Evolutionary conservation across 37 sponge, comb jelly and placozoan genomes (phyloP), one percentile per base, ranked within the genome.

Genomic region (Halisarca cf. caerulea): DNA sequence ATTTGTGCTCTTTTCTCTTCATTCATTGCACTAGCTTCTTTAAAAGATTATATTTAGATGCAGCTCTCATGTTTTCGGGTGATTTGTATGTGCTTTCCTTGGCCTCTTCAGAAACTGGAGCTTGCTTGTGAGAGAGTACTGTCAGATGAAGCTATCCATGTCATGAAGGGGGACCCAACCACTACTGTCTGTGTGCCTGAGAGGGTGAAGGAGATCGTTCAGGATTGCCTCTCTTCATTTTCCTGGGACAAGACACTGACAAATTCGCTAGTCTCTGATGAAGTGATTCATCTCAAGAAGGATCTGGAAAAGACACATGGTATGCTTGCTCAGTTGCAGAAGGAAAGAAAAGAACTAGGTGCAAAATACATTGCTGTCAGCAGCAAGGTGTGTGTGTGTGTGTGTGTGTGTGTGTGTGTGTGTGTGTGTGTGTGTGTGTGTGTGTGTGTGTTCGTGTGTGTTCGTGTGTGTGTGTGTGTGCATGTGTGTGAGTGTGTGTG

Each of bases 301-400:
- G 93, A 92, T 55, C 80, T 92, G 57, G 60, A 86, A 61, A 55
- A 60, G 34, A 62, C 86, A 4, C 58, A 89, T 23, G 59, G 43
- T 18, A 58, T 82, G 0, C 72, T 92, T 37, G 34, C n/a, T 15
- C 55, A 85, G 39, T 78, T 86, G 0, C 82, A 79, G 58, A 80
- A 53, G 33, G 84, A 86, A 43, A 61, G 80, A 54, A 27, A 82
- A 39, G 83, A 85, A 9, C 70, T 92, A 17, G 81, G 87, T 28
- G 38, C 51, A 20, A 89, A 89, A 28, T 86, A 89, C 81, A 45
- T 89, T n/a, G 83, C 85, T n/a, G 88, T 88, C 41, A 84, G 79
- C 27, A 74, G 62, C 8, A 88, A 77, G 86, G 86, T 83, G 24
- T 57, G 87, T 57, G 36, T 53, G 53, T 59, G 44, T 2, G 35